Conservation (phyloP, 2,113 vertebrate species). For the Osmerus eperlanus region DNA sequence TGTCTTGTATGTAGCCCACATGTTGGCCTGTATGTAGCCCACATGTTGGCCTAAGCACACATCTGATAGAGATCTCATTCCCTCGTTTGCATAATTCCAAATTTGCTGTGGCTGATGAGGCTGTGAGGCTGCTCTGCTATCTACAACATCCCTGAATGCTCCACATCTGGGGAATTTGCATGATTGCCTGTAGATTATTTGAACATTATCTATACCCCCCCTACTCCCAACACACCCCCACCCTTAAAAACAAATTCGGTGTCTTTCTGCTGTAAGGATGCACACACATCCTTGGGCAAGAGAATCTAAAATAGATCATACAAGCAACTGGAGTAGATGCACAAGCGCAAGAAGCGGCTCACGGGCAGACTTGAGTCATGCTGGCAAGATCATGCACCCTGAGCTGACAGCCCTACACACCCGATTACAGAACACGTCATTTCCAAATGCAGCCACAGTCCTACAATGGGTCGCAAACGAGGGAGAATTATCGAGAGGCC, state of each 20-base stretch:
- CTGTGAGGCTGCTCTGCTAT: slow-evolving; percentile 42
- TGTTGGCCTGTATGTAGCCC: slow-evolving; percentile 21
- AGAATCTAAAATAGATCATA: slow-evolving; percentile 74
- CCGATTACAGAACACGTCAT: slow-evolving; percentile 64
- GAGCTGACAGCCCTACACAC: slow-evolving; percentile 67
- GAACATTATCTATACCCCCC: slow-evolving; percentile 58
- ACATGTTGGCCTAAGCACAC: slow-evolving; percentile 23
- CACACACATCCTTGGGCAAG: slow-evolving; percentile 69
- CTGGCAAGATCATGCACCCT: slow-evolving; percentile 73
- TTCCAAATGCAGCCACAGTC: slow-evolving; percentile 45
- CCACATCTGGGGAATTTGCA: slow-evolving; percentile 62
- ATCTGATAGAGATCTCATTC: slow-evolving; percentile 46
- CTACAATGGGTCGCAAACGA: slow-evolving; percentile 39
- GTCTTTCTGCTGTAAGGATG: slow-evolving; percentile 65
- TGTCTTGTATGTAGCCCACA: slow-evolving; percentile 2
- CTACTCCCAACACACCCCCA: slow-evolving; percentile 17
- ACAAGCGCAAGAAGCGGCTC: slow-evolving; percentile 68
- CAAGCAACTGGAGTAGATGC: slow-evolving; percentile 67
- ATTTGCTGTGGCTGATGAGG: slow-evolving; percentile 56
- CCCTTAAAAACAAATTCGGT: slow-evolving; percentile 31
- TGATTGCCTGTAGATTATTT: slow-evolving; percentile 75
- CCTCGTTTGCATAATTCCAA: slow-evolving; percentile 59
- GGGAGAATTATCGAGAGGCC: slow-evolving; percentile 12
- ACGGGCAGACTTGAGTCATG: slow-evolving; percentile 76
- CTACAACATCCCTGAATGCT: slow-evolving; percentile 45